Percentiles rank a stretch among this genome's conserved stretches.
Evolutionary conservation across 2,113 vertebrate genomes (phyloP).

Genomic region (Lepus americanus): DNA sequence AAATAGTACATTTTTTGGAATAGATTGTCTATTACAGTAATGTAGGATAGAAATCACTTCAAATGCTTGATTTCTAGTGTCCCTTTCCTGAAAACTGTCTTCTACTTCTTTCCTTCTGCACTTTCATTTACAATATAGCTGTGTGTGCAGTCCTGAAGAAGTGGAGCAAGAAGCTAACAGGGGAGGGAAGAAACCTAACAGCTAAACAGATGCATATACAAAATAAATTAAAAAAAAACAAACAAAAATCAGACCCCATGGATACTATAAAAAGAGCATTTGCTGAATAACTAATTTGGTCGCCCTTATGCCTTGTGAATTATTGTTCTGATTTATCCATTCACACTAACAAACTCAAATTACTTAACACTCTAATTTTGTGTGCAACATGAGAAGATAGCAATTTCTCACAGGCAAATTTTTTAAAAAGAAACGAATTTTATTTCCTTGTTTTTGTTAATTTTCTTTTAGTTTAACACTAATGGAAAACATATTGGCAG

Average conservation of each 20-base stretch:
- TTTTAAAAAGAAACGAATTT: conserved; percentile 47
- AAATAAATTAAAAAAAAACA: conserved; percentile 69
- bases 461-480: conserved; percentile 31
- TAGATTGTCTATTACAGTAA: neutral
- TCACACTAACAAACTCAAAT: conserved; percentile 48
- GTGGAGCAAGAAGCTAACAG: conserved; percentile 1
- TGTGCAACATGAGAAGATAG: neutral
- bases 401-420: conserved; percentile 2
- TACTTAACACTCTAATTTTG: conserved; percentile 49
- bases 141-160: conserved; percentile 36
- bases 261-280: neutral
- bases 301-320: conserved; percentile 37
- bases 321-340: conserved; percentile 58
- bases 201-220: conserved; percentile 34
- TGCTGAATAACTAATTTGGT: conserved; percentile 73
- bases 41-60: neutral
- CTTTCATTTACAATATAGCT: conserved; percentile 56
- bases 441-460: conserved; percentile 53
- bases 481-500: neutral
- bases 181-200: conserved; percentile 53
- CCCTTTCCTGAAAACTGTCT: neutral
- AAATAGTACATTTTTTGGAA: neutral
- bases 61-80: conserved; percentile 35
- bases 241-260: conserved; percentile 57
- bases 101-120: neutral